These are phyloP conservation scores for Heterodera carotae DNA, from an alignment of 1,140 invertebrate genomes.

Conservation along the genomic window DNA sequence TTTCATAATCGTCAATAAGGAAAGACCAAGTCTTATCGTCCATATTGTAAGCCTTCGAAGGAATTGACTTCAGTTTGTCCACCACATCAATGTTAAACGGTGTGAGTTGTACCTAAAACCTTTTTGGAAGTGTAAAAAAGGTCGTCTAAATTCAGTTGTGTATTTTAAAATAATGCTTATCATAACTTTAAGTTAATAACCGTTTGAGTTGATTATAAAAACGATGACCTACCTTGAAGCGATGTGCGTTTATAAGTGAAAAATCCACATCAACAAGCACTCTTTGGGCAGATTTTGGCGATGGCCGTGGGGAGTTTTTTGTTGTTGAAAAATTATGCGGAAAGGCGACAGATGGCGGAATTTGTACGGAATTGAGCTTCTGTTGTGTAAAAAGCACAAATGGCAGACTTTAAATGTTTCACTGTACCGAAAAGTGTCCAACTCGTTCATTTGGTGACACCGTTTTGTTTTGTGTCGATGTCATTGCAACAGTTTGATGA, in stretches of 20 bases:
- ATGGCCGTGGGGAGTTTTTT: neutral
- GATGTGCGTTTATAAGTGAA: neutral
- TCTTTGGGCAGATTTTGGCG: neutral
- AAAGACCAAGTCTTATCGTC: constrained; percentile 28
- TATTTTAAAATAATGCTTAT: too few species aligned
- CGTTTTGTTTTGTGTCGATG: constrained; percentile 24
- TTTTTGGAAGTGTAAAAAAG: too few species aligned
- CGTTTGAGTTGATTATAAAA: too few species aligned
- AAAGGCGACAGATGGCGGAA: neutral
- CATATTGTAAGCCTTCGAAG: constrained; percentile 3
- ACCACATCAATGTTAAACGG: constrained; percentile 12
- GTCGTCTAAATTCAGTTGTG: neutral
- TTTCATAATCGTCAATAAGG: constrained; percentile 29
- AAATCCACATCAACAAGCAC: constrained; percentile 14
- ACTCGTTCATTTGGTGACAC: neutral
- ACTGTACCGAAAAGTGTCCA: neutral
- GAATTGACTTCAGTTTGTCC: constrained; percentile 23
- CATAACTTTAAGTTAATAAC: too few species aligned
- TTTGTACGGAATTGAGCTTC: neutral
- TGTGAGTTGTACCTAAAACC: constrained; percentile 37
- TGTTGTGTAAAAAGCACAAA: neutral
- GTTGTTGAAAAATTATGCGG: neutral
- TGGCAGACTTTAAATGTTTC: neutral
- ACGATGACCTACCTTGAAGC: constrained; percentile 16
- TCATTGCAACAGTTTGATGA: neutral